Conservation (phyloP, 2,888 invertebrate species). For the Exephanes ischioxanthus region DNA sequence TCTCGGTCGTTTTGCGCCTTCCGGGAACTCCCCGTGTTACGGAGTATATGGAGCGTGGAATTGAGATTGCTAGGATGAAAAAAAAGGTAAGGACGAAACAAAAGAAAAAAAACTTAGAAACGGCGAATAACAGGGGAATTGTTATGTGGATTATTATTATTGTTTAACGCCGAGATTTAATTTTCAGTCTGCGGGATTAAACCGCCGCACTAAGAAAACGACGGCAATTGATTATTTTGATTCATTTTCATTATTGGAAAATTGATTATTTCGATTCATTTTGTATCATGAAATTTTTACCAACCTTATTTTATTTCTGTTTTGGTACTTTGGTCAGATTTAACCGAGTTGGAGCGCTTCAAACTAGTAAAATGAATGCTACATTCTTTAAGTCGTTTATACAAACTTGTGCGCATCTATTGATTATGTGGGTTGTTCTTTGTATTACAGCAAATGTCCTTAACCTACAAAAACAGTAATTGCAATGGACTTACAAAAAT, state of each 20-base stretch:
- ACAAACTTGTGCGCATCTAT: no score
- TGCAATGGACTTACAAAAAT: no score
- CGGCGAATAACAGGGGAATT: not conserved
- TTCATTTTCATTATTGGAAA: no score
- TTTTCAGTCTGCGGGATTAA: not conserved
- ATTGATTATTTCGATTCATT: not conserved
- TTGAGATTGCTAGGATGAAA: constrained; percentile 15
- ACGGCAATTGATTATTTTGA: not conserved
- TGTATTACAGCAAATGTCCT: no score
- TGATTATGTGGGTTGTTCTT: no score
- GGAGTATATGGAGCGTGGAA: constrained; percentile 30
- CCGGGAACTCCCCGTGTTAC: not conserved
- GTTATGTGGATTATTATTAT: not conserved
- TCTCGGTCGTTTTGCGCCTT: constrained; percentile 23
- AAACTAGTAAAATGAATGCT: no score
- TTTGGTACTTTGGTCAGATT: no score
- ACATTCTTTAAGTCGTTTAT: no score
- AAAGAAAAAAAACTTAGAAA: not conserved
- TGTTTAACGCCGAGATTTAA: not conserved
- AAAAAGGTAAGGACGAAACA: not conserved
- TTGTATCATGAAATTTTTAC: not conserved
- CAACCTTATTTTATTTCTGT: no score
- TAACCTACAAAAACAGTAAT: no score
- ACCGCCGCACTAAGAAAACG: not conserved
- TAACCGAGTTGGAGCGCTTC: no score